Evolutionary conservation across 2,113 vertebrate species (phyloP).

Genomic region (Sceloporus undulatus): DNA sequence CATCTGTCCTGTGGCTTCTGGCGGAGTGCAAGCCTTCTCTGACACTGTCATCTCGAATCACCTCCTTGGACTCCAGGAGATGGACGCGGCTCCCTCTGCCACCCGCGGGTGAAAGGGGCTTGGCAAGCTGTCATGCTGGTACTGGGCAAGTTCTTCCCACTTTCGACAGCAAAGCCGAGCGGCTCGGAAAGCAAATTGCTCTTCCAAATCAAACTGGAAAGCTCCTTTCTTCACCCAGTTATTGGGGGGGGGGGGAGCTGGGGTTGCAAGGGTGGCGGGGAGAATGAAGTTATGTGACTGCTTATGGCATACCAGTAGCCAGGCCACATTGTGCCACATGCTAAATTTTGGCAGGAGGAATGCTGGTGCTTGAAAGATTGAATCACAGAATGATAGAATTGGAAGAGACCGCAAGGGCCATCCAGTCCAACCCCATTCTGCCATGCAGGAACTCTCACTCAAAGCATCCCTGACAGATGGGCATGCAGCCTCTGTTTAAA

Average conservation of each 20-base stretch:
- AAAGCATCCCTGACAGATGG: no score
- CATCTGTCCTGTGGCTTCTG: background rate
- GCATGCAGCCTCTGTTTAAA: no score
- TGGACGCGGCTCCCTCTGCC: background rate
- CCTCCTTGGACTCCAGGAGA: background rate
- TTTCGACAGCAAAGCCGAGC: background rate
- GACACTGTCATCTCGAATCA: slow-evolving; percentile 6
- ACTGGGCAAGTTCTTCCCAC: background rate
- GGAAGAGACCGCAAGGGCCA: no score
- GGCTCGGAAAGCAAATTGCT: background rate
- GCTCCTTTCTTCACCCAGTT: no score
- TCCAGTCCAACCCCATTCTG: no score
- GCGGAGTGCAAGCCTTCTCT: background rate
- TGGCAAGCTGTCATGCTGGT: background rate
- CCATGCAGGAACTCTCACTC: no score
- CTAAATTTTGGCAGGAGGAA: background rate
- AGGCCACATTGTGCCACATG: background rate
- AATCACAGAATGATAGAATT: no score
- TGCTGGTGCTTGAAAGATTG: background rate
- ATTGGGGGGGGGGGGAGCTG: no score
- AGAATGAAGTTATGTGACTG: no score
- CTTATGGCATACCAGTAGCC: background rate
- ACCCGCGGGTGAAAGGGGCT: background rate
- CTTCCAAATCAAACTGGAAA: background rate
- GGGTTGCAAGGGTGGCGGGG: no score